Base-by-base conservation (phyloP, 2,113 vertebrate species). In the Erinaceus europaeus region DNA sequence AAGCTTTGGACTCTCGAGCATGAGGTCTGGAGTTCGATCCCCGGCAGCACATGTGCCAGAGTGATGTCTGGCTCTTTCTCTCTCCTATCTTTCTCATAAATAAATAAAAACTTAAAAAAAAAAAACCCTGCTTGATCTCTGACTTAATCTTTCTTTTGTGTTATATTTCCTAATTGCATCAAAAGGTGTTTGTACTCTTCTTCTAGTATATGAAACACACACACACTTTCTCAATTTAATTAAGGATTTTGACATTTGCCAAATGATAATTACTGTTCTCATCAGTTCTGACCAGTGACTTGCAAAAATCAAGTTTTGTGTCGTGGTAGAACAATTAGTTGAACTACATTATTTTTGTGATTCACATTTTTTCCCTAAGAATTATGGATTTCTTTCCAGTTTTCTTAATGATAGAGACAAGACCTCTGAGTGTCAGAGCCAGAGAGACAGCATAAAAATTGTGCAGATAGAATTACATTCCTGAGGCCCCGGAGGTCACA, bases 221-320 rank as follows among this genome's bases (percentile, higher is more conserved):
- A 88, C 94, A 90, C 80, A 82, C 95, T 95, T 96, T 90, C 92
- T 95, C 88, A 5, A 65, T 95, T 96, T 95, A 96, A 95, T 96
- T 96, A 95, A 93, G 71, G 86, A 90, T 92, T 90, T 94, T 32
- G 9, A 48, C 65, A 90, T 95, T 96, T 95, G 90, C 90, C 90
- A 93, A 94, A 89, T 96, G 89, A 74, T 95, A 95, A 96, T 95
- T 95, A 83, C 81, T 59, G 40, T 76, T 71, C 50, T 82, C 86
- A 18, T 92, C 90, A 93, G 67, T 11, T 73, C 32, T 64, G 64
- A 96, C 86, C 84, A 74, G 68, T 61, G 86, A 89, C 94, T 86
- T 90, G 64, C 83, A 90, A 94, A 94, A 94, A 89, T 95, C 50
- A 95, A 83, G 89, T 94, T 96, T 88, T 90, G 82, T 61, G 84